Base-by-base conservation (phyloP, 2,888 invertebrate genomes). In the Pseudeuparius sepicola region DNA sequence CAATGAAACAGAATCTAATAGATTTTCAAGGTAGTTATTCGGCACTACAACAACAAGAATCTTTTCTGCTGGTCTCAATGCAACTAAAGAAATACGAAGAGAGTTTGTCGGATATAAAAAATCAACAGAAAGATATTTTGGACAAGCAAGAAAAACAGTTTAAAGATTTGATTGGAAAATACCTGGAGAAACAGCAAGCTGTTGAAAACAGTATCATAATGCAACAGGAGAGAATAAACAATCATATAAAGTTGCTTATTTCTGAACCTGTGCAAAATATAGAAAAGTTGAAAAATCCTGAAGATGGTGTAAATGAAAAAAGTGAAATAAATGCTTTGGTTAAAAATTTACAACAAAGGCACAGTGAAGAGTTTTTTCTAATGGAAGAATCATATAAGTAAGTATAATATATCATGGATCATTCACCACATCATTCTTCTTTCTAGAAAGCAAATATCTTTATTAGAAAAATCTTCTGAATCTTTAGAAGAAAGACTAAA, bases 371-470 rank as follows among this genome's bases (percentile, higher is more conserved):
- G 55, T 64, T 71, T 23, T 73, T 73, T 53, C 53, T 75, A 20
- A 64, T 74, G 64, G 74, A 75, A 52, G 71, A 70, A 37, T 74
- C 74, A 1, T 75, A 73, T 44, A 73, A 73, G 74, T 73, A 57
- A 46, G 51, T 43, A 34, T 33, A 31, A 13, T 29, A 7, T 26
- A 26, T 10, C 14, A 24, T 16, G 10, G 4, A 18, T 28, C 10
- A 30, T 5, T 9, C 23, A 11, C 18, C 10, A 7, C 6, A 3
- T 31, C 14, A 13, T 24, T 12, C 2, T 33, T 18, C 24, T 37
- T 59, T 59, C 36, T 49, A 75, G 74, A 49, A 68, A 73, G 35
- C 75, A 75, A 53, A 54, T 75, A 45, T 64, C 66, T 3, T 65
- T 74, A 27, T 47, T 73, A 39, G 73, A 74, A 57, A 60, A 71